Conservation (phyloP, 23 tunicate genomes). For the Diplosoma virens region DNA sequence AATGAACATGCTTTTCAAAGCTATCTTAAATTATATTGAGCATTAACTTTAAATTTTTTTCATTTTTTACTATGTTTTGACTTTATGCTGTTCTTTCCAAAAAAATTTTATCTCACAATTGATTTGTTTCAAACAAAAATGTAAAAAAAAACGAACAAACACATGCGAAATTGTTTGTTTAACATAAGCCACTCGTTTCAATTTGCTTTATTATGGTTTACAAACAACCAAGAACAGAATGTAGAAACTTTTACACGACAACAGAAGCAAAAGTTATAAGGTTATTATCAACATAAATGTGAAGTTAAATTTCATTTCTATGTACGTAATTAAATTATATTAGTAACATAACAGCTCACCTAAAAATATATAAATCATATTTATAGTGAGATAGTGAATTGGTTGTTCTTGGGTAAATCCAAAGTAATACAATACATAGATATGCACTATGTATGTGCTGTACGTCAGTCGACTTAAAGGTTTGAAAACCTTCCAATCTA, state of each 20-base stretch:
- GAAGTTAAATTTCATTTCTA: not conserved
- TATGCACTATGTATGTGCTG: constrained; percentile 37
- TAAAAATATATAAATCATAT: constrained; percentile 30
- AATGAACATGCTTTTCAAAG: too few relatives aligned
- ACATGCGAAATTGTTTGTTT: too few relatives aligned
- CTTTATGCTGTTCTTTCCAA: too few relatives aligned
- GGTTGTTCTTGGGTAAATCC: constrained; percentile 16
- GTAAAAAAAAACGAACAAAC: too few relatives aligned
- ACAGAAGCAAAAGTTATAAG: not conserved
- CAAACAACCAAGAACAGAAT: not conserved
- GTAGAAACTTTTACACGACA: not conserved
- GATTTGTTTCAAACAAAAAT: too few relatives aligned
- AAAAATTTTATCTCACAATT: too few relatives aligned
- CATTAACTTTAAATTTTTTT: not conserved
- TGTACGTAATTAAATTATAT: too few relatives aligned
- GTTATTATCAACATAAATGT: not conserved
- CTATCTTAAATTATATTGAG: not conserved
- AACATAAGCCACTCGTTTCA: not conserved
- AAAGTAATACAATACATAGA: constrained; percentile 43
- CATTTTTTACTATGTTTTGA: too few relatives aligned
- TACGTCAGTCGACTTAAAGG: constrained; percentile 57
- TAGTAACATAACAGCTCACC: constrained; percentile 9
- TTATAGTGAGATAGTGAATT: constrained; percentile 27
- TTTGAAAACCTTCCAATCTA: constrained; percentile 39
- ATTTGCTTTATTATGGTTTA: not conserved